Conservation (phyloP, 2,888 invertebrate genomes). For the Callinectes sapidus region DNA sequence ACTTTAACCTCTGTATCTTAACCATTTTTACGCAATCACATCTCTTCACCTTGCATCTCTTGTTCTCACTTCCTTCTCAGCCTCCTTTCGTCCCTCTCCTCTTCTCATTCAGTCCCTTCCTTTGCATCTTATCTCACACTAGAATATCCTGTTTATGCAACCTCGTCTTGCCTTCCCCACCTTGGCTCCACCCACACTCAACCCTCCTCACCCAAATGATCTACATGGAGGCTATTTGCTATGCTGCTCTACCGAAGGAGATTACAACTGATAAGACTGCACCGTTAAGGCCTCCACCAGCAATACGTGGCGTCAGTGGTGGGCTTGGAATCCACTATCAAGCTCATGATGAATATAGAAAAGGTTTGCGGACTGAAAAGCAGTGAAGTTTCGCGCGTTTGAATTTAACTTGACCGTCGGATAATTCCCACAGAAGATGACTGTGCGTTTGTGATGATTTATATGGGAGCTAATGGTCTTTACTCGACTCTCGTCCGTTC, state of each 20-base stretch:
- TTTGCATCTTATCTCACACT: not conserved
- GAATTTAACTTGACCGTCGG: not conserved
- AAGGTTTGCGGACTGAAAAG: not conserved
- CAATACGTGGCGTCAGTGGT: not conserved
- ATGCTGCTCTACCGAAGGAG: not conserved
- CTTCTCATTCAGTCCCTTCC: not conserved
- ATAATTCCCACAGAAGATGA: slow-evolving; percentile 12
- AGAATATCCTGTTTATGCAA: slow-evolving; percentile 15
- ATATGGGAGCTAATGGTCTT: slow-evolving; percentile 34
- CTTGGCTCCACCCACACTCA: not conserved
- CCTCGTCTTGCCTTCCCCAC: not conserved
- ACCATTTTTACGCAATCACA: not conserved
- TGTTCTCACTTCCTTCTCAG: not conserved
- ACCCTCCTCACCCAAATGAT: slow-evolving; percentile 14
- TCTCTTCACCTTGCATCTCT: not conserved
- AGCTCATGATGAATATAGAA: slow-evolving; percentile 5
- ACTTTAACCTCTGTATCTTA: not conserved
- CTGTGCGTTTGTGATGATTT: slow-evolving; percentile 18
- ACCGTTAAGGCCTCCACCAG: not conserved
- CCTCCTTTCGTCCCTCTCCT: not conserved
- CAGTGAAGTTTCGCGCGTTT: not conserved
- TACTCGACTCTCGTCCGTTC: slow-evolving; percentile 19
- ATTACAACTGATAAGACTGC: slow-evolving; percentile 9
- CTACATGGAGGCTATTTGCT: not conserved
- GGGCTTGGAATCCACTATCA: not conserved